phyloP scores from a whole-genome alignment of 1,140 invertebrate genomes.

The Goniozus legneri region DNA sequence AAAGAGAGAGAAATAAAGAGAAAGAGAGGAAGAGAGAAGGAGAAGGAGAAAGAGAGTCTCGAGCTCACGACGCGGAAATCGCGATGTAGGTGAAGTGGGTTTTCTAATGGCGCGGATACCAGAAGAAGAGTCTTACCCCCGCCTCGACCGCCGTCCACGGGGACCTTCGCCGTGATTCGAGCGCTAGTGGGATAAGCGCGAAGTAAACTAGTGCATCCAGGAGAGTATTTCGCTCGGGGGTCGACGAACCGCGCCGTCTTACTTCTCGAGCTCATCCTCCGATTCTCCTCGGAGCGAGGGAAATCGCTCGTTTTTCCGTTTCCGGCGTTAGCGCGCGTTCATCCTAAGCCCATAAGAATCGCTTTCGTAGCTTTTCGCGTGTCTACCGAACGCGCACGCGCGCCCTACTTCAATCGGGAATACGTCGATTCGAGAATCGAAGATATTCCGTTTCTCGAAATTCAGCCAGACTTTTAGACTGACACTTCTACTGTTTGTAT shows the following conservation, averaged over 20 bases:
- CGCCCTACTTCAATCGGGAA: too few species aligned
- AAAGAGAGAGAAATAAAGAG: background rate
- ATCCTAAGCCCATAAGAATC: too few species aligned
- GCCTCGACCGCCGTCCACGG: conserved; percentile 12
- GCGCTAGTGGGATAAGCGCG: too few species aligned
- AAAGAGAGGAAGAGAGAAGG: background rate
- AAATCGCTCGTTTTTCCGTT: conserved; percentile 38
- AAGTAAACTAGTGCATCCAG: conserved; percentile 52
- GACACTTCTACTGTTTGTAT: too few species aligned
- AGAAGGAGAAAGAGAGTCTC: conserved; percentile 18
- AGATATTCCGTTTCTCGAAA: too few species aligned
- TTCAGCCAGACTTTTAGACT: too few species aligned
- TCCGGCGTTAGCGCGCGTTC: conserved; percentile 5
- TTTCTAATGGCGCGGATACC: conserved; percentile 41
- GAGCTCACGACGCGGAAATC: conserved; percentile 25
- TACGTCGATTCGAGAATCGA: too few species aligned
- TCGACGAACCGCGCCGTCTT: conserved; percentile 46
- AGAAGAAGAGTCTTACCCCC: conserved; percentile 14
- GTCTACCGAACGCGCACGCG: too few species aligned
- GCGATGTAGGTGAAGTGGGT: conserved; percentile 44
- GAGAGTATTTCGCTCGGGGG: conserved; percentile 52
- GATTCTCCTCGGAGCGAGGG: conserved; percentile 22
- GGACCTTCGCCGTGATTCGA: conserved; percentile 26
- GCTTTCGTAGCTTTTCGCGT: background rate
- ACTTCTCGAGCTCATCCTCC: conserved; percentile 43